Evolutionary conservation across 2,797 vertebrate species (phyloP).

Genomic region (Sebastes oblongus): DNA sequence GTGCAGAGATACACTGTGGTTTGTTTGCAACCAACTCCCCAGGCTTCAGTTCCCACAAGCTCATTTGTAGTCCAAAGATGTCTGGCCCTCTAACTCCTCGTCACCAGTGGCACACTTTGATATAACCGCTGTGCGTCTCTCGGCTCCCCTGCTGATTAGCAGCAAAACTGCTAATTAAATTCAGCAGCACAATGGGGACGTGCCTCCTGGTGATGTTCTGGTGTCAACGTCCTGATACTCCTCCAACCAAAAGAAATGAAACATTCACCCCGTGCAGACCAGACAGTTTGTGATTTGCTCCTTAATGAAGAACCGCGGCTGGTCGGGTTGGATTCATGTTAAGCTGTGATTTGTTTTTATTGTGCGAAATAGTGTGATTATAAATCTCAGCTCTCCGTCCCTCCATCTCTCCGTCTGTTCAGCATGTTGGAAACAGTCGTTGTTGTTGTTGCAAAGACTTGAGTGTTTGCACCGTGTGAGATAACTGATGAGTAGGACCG

Average conservation of each 20-base stretch:
- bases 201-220: slow-evolving; percentile 38
- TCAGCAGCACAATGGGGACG: slow-evolving; percentile 49
- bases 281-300: not conserved
- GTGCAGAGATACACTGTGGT: slow-evolving; percentile 14
- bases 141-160: slow-evolving; percentile 59
- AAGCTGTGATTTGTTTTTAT: not conserved
- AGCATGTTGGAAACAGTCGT: not conserved
- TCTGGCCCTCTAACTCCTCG: slow-evolving; percentile 44
- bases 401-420: slow-evolving; percentile 16
- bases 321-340: not conserved
- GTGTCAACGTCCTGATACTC: slow-evolving; percentile 1
- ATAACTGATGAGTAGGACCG: not conserved
- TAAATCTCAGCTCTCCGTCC: slow-evolving; percentile 1
- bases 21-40: slow-evolving; percentile 39
- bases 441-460: slow-evolving; percentile 1
- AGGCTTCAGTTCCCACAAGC: slow-evolving; percentile 35
- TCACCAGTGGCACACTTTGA: slow-evolving; percentile 63
- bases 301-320: not conserved
- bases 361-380: not conserved
- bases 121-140: slow-evolving; percentile 59
- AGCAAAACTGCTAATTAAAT: slow-evolving; percentile 73
- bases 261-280: not conserved
- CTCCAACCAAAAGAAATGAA: not conserved
- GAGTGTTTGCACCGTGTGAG: not conserved
- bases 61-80: slow-evolving; percentile 53